Evolutionary conservation across 2,113 vertebrate genomes (phyloP).

Genomic region (Centrocercus urophasianus): DNA sequence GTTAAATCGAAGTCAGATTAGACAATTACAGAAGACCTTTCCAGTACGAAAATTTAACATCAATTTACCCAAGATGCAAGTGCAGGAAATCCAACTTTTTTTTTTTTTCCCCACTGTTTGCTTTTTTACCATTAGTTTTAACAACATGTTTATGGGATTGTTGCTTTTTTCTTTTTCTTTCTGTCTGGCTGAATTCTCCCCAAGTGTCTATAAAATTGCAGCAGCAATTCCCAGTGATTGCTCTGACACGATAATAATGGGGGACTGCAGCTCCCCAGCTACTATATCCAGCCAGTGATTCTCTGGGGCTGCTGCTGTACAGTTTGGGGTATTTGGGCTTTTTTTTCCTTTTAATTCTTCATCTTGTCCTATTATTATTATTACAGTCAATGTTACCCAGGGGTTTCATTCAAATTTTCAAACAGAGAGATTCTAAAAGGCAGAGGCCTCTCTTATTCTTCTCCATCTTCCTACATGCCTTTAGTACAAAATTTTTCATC

Average conservation of each 20-base stretch:
- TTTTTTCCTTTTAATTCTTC: background rate
- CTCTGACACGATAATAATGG: constrained; percentile 19
- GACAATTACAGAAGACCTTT: background rate
- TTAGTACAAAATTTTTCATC: background rate
- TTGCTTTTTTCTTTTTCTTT: background rate
- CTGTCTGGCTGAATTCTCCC: constrained; percentile 54
- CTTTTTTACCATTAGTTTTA: background rate
- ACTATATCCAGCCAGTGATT: constrained; percentile 41
- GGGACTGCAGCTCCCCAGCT: background rate
- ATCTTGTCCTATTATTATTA: background rate
- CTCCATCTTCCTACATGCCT: background rate
- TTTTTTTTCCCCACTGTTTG: background rate
- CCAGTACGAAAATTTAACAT: background rate
- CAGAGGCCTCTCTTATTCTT: background rate
- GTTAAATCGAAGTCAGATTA: background rate
- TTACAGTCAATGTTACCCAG: background rate
- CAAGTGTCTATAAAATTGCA: constrained; percentile 39
- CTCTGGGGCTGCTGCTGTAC: background rate
- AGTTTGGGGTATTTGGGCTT: background rate
- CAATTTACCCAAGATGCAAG: background rate
- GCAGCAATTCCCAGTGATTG: constrained; percentile 53
- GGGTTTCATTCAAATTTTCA: background rate
- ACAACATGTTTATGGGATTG: constrained; percentile 42
- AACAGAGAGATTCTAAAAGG: constrained; percentile 17
- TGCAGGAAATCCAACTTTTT: background rate